Conservation (phyloP, 1,140 invertebrate genomes). For the Dendroctonus ponderosae region DNA sequence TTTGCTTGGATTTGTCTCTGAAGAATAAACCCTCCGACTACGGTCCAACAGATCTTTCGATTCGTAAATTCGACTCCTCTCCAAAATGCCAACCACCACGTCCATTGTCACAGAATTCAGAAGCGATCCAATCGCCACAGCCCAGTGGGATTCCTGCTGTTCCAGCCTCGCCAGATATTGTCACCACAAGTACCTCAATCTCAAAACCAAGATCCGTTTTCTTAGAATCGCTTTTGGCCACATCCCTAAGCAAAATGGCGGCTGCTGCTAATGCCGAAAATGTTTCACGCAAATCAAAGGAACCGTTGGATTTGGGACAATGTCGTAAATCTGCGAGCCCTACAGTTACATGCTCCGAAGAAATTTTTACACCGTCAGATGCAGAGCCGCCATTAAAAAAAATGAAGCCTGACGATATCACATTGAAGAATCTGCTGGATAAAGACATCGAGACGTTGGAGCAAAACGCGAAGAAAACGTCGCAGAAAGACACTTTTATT, state of each 20-base stretch:
- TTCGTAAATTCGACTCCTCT: constrained; percentile 45
- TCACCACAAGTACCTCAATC: constrained; percentile 53
- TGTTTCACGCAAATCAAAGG: constrained; percentile 58
- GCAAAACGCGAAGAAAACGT: constrained; percentile 45
- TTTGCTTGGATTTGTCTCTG: constrained; percentile 48
- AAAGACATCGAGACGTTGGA: constrained; percentile 45
- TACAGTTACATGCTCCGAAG: constrained; percentile 61
- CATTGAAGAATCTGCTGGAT: constrained; percentile 49
- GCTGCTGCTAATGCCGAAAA: constrained; percentile 46
- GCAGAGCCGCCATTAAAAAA: constrained; percentile 61
- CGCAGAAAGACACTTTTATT: constrained; percentile 37
- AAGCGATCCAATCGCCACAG: constrained; percentile 64
- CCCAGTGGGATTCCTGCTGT: constrained; percentile 64
- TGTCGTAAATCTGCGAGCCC: constrained; percentile 61
- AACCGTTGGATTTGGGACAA: constrained; percentile 66
- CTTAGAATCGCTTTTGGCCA: constrained; percentile 57
- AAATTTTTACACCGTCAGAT: constrained; percentile 49
- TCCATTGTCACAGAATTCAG: constrained; percentile 60
- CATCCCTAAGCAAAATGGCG: constrained; percentile 56
- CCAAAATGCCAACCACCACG: constrained; percentile 52
- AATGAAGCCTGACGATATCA: constrained; percentile 54
- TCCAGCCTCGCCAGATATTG: constrained; percentile 60
- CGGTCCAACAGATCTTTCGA: constrained; percentile 46
- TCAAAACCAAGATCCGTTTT: constrained; percentile 56
- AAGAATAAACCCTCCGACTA: constrained; percentile 41